Evolutionary conservation across 1,140 invertebrate species (phyloP).

Genomic region (Microvelia longipes): DNA sequence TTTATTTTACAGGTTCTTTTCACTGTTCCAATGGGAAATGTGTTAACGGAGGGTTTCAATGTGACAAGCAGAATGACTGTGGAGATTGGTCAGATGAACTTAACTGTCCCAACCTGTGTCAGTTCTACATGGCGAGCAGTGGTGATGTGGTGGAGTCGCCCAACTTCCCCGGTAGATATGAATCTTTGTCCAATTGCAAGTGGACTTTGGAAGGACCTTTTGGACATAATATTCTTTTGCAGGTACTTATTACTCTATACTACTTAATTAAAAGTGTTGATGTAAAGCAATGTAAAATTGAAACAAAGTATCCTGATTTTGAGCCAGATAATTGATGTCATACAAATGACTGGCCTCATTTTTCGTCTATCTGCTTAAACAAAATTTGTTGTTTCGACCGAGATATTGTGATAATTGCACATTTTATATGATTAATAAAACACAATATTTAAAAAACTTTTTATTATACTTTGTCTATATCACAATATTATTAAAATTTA

Average conservation of each 20-base stretch:
- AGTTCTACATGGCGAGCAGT: constrained; percentile 82
- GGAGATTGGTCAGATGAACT: constrained; percentile 83
- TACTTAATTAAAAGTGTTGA: too few relatives aligned
- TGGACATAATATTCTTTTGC: constrained; percentile 80
- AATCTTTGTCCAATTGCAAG: constrained; percentile 77
- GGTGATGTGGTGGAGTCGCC: constrained; percentile 90
- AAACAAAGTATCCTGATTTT: too few relatives aligned
- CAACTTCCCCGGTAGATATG: constrained; percentile 86
- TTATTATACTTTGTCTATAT: too few relatives aligned
- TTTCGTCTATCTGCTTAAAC: too few relatives aligned
- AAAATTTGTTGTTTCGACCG: too few relatives aligned
- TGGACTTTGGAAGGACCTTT: constrained; percentile 94
- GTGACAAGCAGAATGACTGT: constrained; percentile 85
- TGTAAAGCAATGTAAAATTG: too few relatives aligned
- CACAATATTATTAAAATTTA: too few relatives aligned
- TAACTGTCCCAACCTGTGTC: constrained; percentile 72
- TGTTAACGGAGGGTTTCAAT: constrained; percentile 74
- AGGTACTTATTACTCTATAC: constrained; percentile 33
- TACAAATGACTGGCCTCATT: too few relatives aligned
- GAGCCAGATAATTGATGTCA: too few relatives aligned
- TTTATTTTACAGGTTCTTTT: constrained; percentile 57
- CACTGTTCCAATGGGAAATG: constrained; percentile 86
- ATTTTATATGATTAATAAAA: too few relatives aligned
- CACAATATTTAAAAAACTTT: too few relatives aligned
- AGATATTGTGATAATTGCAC: too few relatives aligned